Percentiles rank a stretch among this genome's conserved stretches.
These are phyloP conservation scores for Epinephelus coioides DNA, from an alignment of 2,797 vertebrate genomes.

Conservation along the genomic window DNA sequence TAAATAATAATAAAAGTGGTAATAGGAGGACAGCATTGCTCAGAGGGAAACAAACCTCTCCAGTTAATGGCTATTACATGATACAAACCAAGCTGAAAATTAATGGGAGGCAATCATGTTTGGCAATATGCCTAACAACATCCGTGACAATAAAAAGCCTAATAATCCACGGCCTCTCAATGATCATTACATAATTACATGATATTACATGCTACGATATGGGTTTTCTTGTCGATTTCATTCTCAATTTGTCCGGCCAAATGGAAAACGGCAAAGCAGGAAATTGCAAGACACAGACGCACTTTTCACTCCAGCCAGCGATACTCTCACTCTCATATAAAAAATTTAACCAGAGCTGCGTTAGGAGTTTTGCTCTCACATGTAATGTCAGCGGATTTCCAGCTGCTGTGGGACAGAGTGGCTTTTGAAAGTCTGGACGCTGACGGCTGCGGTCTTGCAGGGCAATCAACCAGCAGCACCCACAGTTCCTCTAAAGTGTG, in stretches of 20 bases:
- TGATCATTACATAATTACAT: constrained; percentile 50
- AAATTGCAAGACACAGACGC: constrained; percentile 32
- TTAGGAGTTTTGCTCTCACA: constrained; percentile 37
- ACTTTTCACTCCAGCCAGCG: constrained; percentile 19
- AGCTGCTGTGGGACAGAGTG: constrained; percentile 37
- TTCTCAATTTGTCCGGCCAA: constrained; percentile 45
- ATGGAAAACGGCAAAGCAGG: constrained; percentile 28
- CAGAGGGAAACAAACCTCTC: constrained; percentile 19
- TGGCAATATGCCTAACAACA: constrained; percentile 38
- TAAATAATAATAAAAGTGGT: constrained; percentile 6
- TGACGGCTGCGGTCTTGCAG: constrained; percentile 44
- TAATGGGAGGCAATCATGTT: constrained; percentile 59
- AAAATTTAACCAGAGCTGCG: constrained; percentile 51
- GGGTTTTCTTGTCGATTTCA: constrained; percentile 50
- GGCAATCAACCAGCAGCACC: constrained; percentile 38
- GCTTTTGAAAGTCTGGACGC: constrained; percentile 43
- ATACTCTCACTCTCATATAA: constrained; percentile 44
- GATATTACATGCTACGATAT: constrained; percentile 37
- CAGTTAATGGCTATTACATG: constrained; percentile 24
- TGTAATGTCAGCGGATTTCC: constrained; percentile 63
- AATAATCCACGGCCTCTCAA: constrained; percentile 47
- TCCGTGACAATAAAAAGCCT: constrained; percentile 49
- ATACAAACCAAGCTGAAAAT: constrained; percentile 44
- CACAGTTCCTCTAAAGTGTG: constrained; percentile 25
- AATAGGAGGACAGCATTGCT: constrained; percentile 14